Percentiles rank a stretch among this genome's conserved stretches.
phyloP scores from a whole-genome alignment of 30 jellyfish, hydroid and myxozoan species.

The Phacellophora camtschatica region DNA sequence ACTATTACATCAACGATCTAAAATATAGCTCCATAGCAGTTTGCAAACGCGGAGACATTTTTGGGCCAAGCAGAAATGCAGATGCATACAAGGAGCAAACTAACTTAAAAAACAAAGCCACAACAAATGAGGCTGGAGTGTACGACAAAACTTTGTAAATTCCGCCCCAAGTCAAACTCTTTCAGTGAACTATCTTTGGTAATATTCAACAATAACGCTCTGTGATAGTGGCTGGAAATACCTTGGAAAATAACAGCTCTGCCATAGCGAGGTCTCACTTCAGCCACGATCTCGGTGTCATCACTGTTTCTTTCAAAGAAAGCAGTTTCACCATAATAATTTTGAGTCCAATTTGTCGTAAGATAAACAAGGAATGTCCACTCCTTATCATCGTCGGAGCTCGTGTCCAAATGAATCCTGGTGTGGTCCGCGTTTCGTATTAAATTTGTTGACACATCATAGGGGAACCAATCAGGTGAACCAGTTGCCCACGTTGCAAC shows the following conservation, averaged over 20 bases:
- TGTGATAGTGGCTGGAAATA: neutral
- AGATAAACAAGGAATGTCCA: constrained; percentile 84
- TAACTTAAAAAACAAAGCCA: no score
- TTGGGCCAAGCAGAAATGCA: no score
- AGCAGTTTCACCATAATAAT: constrained; percentile 88
- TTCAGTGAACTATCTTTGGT: no score
- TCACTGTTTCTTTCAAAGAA: constrained; percentile 81
- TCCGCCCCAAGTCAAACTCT: no score
- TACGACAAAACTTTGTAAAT: no score
- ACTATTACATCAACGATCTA: no score
- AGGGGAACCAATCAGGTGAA: constrained; percentile 78
- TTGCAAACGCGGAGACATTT: no score
- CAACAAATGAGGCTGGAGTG: no score
- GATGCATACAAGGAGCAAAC: no score
- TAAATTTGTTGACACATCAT: constrained; percentile 84
- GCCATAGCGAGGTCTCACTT: constrained; percentile 90
- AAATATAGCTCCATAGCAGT: no score
- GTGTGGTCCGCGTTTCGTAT: constrained; percentile 92
- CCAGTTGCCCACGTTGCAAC: constrained; percentile 81
- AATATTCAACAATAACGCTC: no score
- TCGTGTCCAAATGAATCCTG: constrained; percentile 72
- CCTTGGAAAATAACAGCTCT: constrained; percentile 89
- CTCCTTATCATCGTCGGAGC: constrained; percentile 63
- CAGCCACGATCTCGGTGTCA: constrained; percentile 89
- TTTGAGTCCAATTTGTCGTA: constrained; percentile 85